Percentiles rank a stretch among this genome's conserved stretches.
These are phyloP conservation scores for Listronotus oregonensis DNA, from an alignment of 1,140 invertebrate species.

Conservation along the genomic window DNA sequence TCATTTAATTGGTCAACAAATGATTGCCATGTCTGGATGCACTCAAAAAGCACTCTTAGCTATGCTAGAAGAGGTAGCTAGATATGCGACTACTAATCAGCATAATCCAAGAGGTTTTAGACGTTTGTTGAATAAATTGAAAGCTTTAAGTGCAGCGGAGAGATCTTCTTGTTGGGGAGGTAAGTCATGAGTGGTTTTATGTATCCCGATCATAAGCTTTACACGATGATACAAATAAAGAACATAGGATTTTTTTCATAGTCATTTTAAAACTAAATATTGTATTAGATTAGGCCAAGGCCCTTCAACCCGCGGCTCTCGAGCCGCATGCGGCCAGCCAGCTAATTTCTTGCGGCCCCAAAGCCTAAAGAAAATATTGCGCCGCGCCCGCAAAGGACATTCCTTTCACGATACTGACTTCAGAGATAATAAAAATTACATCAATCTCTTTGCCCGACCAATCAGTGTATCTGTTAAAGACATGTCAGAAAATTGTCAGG, in stretches of 20 bases:
- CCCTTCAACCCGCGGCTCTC: no score
- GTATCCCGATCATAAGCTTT: no score
- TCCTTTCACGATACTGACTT: no score
- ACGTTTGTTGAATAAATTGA: conserved; percentile 75
- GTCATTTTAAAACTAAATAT: no score
- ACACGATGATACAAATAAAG: no score
- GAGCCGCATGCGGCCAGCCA: no score
- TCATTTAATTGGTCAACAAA: conserved; percentile 82
- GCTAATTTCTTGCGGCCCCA: no score
- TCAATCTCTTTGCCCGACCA: no score
- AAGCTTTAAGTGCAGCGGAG: conserved; percentile 63
- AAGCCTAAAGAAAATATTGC: no score
- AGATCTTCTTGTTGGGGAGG: conserved; percentile 78
- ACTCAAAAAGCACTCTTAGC: conserved; percentile 91
- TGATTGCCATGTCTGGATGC: conserved; percentile 86
- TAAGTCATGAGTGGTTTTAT: conserved; percentile 5
- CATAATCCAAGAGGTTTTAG: conserved; percentile 85
- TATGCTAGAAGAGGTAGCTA: conserved; percentile 92
- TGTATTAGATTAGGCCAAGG: no score
- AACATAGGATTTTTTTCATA: no score
- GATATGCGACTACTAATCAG: conserved; percentile 75
- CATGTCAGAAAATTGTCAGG: conserved; percentile 9
- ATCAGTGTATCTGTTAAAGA: conserved; percentile 14
- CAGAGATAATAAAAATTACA: conserved; percentile 9
- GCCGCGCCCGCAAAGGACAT: no score